Evolutionary conservation across 2,113 vertebrate species (phyloP).

Genomic region (Alces alces): DNA sequence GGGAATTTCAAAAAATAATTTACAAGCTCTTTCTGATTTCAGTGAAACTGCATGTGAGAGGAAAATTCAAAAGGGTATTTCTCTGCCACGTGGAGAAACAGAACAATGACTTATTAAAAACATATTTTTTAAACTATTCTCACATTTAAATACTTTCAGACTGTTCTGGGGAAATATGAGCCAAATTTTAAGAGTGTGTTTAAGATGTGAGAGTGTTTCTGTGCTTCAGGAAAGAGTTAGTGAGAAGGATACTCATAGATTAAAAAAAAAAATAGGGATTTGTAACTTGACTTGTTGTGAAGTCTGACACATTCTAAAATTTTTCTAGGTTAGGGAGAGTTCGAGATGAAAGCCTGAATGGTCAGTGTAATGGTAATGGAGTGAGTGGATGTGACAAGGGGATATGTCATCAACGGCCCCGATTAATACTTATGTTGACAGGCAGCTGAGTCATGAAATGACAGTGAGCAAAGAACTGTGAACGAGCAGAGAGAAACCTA

Average conservation of each 20-base stretch:
- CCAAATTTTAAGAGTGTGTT: neutral
- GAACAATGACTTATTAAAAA: neutral
- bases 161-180: neutral
- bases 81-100: neutral
- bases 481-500: neutral
- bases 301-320: slow-evolving; percentile 8
- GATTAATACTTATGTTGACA: slow-evolving; percentile 38
- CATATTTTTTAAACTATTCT: neutral
- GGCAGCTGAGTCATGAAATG: slow-evolving; percentile 12
- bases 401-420: neutral
- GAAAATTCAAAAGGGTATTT: neutral
- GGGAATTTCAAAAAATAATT: neutral
- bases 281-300: neutral
- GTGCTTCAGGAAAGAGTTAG: neutral
- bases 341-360: neutral
- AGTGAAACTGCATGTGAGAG: neutral
- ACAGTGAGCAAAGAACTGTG: neutral
- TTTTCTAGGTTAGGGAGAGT: slow-evolving; percentile 3
- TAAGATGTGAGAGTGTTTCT: neutral
- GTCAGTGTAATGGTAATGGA: neutral
- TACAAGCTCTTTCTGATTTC: slow-evolving; percentile 14
- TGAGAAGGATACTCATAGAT: slow-evolving; percentile 43
- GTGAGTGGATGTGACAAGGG: neutral
- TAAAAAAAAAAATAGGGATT: neutral
- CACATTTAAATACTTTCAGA: slow-evolving; percentile 14